These are phyloP conservation scores for Triplophysa siluroides DNA, from an alignment of 2,113 vertebrate genomes.

Conservation along the genomic window DNA sequence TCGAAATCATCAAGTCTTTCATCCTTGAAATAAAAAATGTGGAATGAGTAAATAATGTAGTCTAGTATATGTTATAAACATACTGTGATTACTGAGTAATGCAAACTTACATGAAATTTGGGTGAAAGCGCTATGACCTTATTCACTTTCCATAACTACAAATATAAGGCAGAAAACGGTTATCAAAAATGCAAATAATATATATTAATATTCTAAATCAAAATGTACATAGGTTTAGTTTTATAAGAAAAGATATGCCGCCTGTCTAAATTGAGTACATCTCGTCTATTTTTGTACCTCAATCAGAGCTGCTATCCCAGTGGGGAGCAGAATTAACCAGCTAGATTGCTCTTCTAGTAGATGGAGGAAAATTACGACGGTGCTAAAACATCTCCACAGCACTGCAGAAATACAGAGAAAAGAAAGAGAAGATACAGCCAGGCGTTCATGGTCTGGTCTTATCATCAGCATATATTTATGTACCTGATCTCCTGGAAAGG, in stretches of 20 bases:
- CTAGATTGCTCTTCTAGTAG: constrained; percentile 91
- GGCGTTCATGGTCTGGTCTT: background rate
- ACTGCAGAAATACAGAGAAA: constrained; percentile 70
- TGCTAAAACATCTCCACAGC: constrained; percentile 92
- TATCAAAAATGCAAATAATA: background rate
- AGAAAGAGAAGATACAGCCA: background rate
- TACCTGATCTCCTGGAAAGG: constrained; percentile 94
- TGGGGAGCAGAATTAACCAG: constrained; percentile 88
- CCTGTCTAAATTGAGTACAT: constrained; percentile 6
- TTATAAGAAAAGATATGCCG: background rate
- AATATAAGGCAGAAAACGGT: background rate
- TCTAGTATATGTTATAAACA: background rate
- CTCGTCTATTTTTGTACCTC: constrained; percentile 76
- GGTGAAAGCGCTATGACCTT: constrained; percentile 79
- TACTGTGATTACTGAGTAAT: constrained; percentile 55
- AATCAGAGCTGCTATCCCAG: constrained; percentile 86
- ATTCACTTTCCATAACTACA: constrained; percentile 92
- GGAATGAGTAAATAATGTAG: constrained; percentile 4
- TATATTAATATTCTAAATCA: background rate
- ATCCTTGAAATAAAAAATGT: constrained; percentile 55
- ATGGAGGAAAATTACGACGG: constrained; percentile 91
- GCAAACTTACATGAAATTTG: constrained; percentile 64
- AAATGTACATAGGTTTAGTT: background rate
- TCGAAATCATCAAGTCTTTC: constrained; percentile 70
- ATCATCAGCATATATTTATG: background rate